These are phyloP conservation scores for Nemapogon koenigi DNA, from an alignment of 2,888 invertebrate genomes.

Conservation along the genomic window DNA sequence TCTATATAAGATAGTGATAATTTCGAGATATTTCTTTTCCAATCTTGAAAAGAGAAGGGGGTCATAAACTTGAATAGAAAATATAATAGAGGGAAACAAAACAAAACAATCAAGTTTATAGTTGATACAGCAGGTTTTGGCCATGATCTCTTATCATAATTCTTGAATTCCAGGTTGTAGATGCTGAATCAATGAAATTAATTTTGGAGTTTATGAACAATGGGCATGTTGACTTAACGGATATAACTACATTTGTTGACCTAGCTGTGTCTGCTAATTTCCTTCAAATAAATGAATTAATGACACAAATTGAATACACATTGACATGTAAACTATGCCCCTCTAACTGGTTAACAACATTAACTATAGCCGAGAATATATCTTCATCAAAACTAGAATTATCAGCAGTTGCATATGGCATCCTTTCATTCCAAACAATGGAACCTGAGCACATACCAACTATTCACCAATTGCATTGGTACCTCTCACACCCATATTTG, in stretches of 20 bases:
- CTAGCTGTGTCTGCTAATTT: constrained; percentile 41
- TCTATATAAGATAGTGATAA: no score
- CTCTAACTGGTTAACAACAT: constrained; percentile 37
- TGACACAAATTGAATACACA: constrained; percentile 40
- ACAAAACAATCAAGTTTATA: no score
- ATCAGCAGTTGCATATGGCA: constrained; percentile 30
- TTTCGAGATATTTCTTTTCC: no score
- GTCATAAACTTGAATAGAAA: no score
- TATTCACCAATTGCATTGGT: constrained; percentile 41
- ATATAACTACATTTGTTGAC: constrained; percentile 28
- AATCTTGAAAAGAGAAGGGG: no score
- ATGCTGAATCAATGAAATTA: constrained; percentile 38
- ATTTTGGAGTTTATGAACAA: constrained; percentile 40
- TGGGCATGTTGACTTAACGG: constrained; percentile 37
- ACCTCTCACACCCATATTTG: constrained; percentile 45
- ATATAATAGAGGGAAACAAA: no score
- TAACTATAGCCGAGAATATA: constrained; percentile 37
- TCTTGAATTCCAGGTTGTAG: constrained; percentile 31
- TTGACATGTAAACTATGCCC: constrained; percentile 30
- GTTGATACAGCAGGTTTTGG: no score
- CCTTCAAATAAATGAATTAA: constrained; percentile 43
- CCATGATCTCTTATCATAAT: not conserved
- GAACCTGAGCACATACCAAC: constrained; percentile 31
- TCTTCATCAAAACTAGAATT: constrained; percentile 31
- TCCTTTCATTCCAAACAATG: constrained; percentile 38